Evolutionary conservation across 92 coral and sea anemone genomes (phyloP).

Genomic region (Montipora capitata): DNA sequence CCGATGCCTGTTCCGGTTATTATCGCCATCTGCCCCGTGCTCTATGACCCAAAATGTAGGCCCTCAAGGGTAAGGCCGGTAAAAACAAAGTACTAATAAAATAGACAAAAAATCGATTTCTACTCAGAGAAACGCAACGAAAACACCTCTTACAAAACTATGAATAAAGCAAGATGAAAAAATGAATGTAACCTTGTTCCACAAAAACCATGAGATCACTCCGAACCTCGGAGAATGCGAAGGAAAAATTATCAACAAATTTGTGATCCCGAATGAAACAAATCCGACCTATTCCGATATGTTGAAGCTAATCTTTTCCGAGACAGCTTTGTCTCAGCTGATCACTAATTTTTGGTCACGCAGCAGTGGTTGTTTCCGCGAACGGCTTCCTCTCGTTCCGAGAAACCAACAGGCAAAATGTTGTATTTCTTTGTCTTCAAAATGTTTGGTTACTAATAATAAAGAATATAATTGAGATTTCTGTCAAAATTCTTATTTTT

Average conservation of each 20-base stretch:
- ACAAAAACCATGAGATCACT: no score
- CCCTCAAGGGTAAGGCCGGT: no score
- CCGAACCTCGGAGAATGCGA: no score
- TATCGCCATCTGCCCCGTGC: no score
- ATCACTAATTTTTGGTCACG: neutral
- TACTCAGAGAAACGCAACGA: no score
- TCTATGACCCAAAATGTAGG: no score
- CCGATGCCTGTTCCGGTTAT: no score
- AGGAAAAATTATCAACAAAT: neutral
- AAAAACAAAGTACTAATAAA: no score
- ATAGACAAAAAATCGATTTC: no score
- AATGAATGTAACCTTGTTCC: no score
- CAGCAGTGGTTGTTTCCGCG: neutral
- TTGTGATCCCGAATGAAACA: neutral
- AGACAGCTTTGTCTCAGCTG: neutral
- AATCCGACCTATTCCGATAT: conserved; percentile 1
- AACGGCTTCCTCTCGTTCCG: conserved; percentile 10
- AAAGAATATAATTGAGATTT: neutral
- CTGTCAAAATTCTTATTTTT: neutral
- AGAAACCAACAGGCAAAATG: neutral
- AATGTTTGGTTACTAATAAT: neutral
- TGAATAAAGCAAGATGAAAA: no score
- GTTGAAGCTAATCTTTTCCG: neutral
- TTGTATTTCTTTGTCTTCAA: neutral
- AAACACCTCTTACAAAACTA: no score